Base-by-base conservation (phyloP, 1,140 invertebrate genomes). In the Goniozus legneri region DNA sequence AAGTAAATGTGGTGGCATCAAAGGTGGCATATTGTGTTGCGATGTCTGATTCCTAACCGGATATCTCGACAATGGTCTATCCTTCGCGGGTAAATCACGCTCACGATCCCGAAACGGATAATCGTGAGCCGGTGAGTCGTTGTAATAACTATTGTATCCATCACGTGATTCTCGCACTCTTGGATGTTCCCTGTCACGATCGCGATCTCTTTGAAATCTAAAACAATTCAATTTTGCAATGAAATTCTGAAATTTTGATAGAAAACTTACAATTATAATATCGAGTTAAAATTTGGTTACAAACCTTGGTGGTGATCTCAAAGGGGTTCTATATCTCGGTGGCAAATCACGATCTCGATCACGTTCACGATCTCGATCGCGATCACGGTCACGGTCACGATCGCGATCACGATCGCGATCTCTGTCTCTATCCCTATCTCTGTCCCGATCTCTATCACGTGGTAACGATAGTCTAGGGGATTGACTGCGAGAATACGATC, bases 251-350 rank as follows among this genome's bases (percentile, higher is more conserved):
- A 1, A 7, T 12, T 38, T 3, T 33, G 15, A 7, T 1, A 27
- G 13, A 24, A 39, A n/a, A 19, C 10, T 8, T 8, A 36, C n/a
- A 38, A 38, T 21, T 7, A 37, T 8, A 38, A 27, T 27, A 27
- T 10, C 10, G 24, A 8, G 20, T 22, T 35, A 19, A 21, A 42
- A 30, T 27, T 31, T 30, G 12, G 21, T 32, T 24, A 27, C 58
- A 53, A 66, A 78, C 78, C 77, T 77, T 45, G 72, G 72, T 48
- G 78, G 77, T 40, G 78, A 79, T 69, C 77, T 67, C 31, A 67
- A 51, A 24, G 78, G 77, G 31, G 79, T 78, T 50, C 77, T 68
- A 56, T 77, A 80, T 39, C 77, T 71, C 39, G 69, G 62, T 48
- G 72, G 62, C 32, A 53, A 54, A n/a, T 65, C 61, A 38, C 66